Conservation (phyloP, 2,888 invertebrate species). For the Beris chalybata region DNA sequence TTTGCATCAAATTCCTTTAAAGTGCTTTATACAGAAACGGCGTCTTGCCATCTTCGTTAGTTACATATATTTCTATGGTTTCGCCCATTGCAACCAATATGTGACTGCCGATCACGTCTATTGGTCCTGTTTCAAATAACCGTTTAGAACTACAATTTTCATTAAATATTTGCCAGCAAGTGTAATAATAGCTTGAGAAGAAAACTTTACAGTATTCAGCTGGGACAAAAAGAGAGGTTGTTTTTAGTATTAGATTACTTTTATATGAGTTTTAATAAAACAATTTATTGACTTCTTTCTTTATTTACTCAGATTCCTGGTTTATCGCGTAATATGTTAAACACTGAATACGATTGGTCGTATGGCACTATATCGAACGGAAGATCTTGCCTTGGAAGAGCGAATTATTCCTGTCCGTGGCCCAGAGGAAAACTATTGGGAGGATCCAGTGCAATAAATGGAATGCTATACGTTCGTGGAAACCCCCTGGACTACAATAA, state of each 20-base stretch:
- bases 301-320: conserved; percentile 44
- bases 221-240: too few relatives aligned
- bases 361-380: conserved; percentile 47
- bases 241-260: background rate
- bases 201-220: too few relatives aligned
- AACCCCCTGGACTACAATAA: conserved; percentile 75
- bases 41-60: too few relatives aligned
- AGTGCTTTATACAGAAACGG: too few relatives aligned
- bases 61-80: too few relatives aligned
- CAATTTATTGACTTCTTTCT: background rate
- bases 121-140: too few relatives aligned
- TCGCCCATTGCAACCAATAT: too few relatives aligned
- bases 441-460: conserved; percentile 78
- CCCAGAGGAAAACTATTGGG: conserved; percentile 74
- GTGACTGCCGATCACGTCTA: too few relatives aligned
- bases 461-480: conserved; percentile 81
- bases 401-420: conserved; percentile 62
- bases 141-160: too few relatives aligned
- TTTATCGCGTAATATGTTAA: conserved; percentile 43
- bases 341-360: conserved; percentile 45
- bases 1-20: too few relatives aligned
- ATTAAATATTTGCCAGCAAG: too few relatives aligned
- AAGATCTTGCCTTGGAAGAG: conserved; percentile 45
- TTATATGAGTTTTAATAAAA: background rate
- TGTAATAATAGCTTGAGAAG: too few relatives aligned